These are phyloP conservation scores for Brachyptera putata DNA, from an alignment of 2,888 invertebrate genomes.

Conservation along the genomic window DNA sequence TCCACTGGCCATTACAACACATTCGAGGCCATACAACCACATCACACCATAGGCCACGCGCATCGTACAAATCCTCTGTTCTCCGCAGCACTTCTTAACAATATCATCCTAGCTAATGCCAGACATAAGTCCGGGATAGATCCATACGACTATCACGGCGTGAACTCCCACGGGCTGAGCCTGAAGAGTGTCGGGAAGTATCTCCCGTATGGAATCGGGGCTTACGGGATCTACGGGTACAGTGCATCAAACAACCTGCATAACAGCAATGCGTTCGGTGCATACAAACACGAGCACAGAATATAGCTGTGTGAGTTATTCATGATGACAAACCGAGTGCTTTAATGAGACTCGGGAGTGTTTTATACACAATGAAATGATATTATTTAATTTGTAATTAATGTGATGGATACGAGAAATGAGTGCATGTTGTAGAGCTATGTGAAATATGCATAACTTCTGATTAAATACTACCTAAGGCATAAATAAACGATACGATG, in stretches of 20 bases:
- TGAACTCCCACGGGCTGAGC: slow-evolving; percentile 51
- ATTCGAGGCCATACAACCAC: no score
- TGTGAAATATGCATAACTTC: no score
- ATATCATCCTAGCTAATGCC: background rate
- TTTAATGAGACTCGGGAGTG: no score
- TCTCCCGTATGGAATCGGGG: slow-evolving; percentile 42
- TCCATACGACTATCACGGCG: slow-evolving; percentile 49
- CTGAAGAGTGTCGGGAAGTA: slow-evolving; percentile 60
- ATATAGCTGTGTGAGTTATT: background rate
- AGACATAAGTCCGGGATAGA: background rate
- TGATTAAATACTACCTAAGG: no score
- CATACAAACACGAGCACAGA: slow-evolving; percentile 52
- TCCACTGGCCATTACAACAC: no score
- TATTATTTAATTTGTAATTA: no score
- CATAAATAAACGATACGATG: no score
- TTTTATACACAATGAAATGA: no score
- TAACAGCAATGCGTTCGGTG: slow-evolving; percentile 60
- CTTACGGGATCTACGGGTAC: slow-evolving; percentile 54
- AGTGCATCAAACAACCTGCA: slow-evolving; percentile 61
- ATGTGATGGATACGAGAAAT: no score
- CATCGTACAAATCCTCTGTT: slow-evolving; percentile 7
- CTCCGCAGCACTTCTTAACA: background rate
- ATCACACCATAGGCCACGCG: background rate
- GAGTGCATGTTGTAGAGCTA: no score
- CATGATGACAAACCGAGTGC: no score